phyloP scores from a whole-genome alignment of 1,140 invertebrate species.

The Drosophila melanica region DNA sequence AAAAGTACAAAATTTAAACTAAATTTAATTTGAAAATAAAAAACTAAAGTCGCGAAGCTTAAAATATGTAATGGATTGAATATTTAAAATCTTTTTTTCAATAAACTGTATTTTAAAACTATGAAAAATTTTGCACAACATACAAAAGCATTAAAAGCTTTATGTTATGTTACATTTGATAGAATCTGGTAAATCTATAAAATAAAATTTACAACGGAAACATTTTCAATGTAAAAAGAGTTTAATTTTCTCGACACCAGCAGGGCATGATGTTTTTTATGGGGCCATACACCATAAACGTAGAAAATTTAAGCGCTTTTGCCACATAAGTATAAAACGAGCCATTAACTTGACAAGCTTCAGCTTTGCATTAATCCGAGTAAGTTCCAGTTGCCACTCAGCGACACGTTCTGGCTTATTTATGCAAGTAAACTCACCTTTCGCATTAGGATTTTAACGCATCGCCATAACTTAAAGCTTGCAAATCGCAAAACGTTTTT shows the following conservation, averaged over 20 bases:
- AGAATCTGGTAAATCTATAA: background rate
- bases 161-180: background rate
- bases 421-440: slow-evolving; percentile 10
- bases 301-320: slow-evolving; percentile 1
- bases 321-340: slow-evolving; percentile 8
- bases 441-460: slow-evolving; percentile 50
- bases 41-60: no score
- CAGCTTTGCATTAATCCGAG: background rate
- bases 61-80: no score
- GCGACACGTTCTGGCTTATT: slow-evolving; percentile 4
- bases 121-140: no score
- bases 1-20: no score
- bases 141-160: no score
- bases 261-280: slow-evolving; percentile 14
- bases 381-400: background rate
- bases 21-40: no score
- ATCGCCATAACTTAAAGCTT: slow-evolving; percentile 49
- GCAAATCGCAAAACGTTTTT: slow-evolving; percentile 32
- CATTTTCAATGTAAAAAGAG: slow-evolving; percentile 8
- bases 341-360: slow-evolving; percentile 30
- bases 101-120: no score
- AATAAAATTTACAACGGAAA: background rate
- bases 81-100: no score
- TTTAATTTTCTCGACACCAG: background rate
- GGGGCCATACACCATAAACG: background rate